phyloP scores from a whole-genome alignment of 2,113 vertebrate species.

The Anhinga rufa region DNA sequence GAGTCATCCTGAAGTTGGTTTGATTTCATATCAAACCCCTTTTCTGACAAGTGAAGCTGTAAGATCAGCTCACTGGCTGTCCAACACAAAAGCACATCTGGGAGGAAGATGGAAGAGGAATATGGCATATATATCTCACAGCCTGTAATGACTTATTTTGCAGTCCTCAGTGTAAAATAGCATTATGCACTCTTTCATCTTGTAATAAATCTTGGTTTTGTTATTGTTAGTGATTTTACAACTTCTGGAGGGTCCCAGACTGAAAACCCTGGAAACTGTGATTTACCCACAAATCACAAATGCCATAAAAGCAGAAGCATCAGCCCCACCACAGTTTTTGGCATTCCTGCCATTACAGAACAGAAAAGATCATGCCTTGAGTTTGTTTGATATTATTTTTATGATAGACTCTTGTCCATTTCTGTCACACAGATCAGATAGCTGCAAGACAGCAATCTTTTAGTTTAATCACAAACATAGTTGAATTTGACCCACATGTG shows the following conservation, averaged over 20 bases:
- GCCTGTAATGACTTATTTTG: background rate
- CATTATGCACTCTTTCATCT: background rate
- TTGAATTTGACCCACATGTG: background rate
- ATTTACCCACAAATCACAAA: background rate
- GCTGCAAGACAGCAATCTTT: background rate
- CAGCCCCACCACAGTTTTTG: background rate
- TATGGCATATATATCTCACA: background rate
- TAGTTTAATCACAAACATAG: background rate
- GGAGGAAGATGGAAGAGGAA: background rate
- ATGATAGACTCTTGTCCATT: background rate
- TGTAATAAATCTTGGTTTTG: background rate
- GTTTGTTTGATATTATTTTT: background rate
- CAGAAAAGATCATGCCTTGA: background rate
- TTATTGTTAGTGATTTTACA: background rate
- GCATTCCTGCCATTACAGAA: background rate
- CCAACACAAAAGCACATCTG: background rate
- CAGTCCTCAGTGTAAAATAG: background rate
- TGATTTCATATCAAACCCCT: background rate
- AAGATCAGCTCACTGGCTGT: background rate
- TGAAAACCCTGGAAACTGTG: background rate
- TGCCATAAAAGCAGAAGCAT: background rate
- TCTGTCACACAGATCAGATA: background rate
- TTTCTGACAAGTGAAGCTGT: background rate
- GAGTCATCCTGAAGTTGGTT: background rate
- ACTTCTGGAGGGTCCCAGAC: background rate